Percentiles rank a stretch among this genome's conserved stretches.
These are phyloP conservation scores for Nasonia longicornis DNA, from an alignment of 1,140 invertebrate species.

Conservation along the genomic window DNA sequence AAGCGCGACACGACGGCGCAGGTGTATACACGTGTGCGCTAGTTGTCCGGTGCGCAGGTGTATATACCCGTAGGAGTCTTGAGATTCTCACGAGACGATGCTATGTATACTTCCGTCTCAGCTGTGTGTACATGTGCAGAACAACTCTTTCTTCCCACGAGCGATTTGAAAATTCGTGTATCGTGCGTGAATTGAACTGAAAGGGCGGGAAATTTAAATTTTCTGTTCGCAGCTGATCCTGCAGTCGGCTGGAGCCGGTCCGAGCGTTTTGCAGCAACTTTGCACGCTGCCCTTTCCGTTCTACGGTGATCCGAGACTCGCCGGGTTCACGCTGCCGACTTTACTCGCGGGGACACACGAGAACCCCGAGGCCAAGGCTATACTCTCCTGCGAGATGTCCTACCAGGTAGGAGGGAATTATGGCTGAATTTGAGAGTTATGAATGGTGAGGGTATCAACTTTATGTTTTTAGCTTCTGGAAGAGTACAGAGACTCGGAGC, in stretches of 20 bases:
- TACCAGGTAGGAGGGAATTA: conserved; percentile 72
- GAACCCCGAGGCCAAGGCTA: conserved; percentile 76
- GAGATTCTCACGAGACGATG: background rate
- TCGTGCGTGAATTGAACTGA: background rate
- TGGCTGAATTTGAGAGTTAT: background rate
- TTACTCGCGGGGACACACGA: conserved; percentile 83
- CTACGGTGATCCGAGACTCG: conserved; percentile 83
- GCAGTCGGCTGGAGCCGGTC: conserved; percentile 83
- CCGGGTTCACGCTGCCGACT: conserved; percentile 87
- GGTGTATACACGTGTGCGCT: background rate
- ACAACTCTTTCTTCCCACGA: too few species aligned
- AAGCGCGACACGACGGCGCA: background rate
- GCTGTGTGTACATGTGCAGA: background rate
- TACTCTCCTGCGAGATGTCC: conserved; percentile 85
- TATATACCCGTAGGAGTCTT: background rate
- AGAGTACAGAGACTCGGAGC: conserved; percentile 75
- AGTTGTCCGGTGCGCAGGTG: background rate
- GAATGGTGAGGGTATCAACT: too few species aligned
- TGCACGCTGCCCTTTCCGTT: conserved; percentile 90
- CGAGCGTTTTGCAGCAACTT: conserved; percentile 90
- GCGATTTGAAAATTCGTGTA: too few species aligned
- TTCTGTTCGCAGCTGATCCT: conserved; percentile 74
- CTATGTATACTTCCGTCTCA: background rate
- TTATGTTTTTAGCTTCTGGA: conserved; percentile 72
- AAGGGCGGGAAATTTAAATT: background rate